Percentiles rank a stretch among this genome's conserved stretches.
Evolutionary conservation across 1,140 invertebrate genomes (phyloP).

Genomic region (Bursaphelenchus mucronatus): DNA sequence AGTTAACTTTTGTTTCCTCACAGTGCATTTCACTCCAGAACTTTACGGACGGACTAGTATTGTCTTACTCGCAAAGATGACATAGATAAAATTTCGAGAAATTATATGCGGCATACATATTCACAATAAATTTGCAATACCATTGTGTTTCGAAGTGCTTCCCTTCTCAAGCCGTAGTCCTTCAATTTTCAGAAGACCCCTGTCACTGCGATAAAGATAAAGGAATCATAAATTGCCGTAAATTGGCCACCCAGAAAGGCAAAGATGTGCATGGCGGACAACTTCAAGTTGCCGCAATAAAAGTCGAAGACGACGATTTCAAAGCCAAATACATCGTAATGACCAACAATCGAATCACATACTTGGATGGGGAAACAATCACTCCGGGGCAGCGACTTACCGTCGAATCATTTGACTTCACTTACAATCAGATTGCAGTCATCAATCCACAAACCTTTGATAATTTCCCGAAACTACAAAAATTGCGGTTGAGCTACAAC

Average conservation of each 20-base stretch:
- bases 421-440: background rate
- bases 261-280: too few species aligned
- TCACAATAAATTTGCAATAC: too few species aligned
- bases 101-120: too few species aligned
- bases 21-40: too few species aligned
- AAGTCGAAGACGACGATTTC: background rate
- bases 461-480: background rate
- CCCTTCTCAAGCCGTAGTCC: too few species aligned
- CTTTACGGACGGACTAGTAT: too few species aligned
- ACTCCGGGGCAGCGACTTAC: background rate
- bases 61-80: too few species aligned
- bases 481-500: slow-evolving; percentile 16
- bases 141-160: too few species aligned
- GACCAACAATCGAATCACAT: background rate
- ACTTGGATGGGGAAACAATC: background rate
- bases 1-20: too few species aligned
- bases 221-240: background rate
- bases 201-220: background rate
- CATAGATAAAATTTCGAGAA: too few species aligned
- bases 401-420: slow-evolving; percentile 4
- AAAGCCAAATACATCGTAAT: slow-evolving; percentile 10
- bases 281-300: background rate
- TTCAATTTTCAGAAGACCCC: too few species aligned
- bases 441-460: slow-evolving; percentile 10
- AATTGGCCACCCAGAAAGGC: too few species aligned